Conservation (phyloP, 35 echinoderm and acorn worm genomes). For the Eucidaris tribuloides region DNA sequence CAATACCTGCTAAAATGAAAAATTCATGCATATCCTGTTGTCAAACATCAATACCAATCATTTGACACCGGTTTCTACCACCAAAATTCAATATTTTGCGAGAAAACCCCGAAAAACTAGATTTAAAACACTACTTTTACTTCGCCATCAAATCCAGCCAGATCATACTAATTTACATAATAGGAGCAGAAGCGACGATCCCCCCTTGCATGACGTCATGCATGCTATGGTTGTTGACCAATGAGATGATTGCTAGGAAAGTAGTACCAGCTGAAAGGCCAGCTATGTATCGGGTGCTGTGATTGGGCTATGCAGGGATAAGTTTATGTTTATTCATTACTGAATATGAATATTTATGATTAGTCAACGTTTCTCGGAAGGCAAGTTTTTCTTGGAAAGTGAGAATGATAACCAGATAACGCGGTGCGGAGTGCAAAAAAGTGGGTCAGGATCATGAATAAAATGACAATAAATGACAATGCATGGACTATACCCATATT, state of each 20-base stretch:
- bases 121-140: slow-evolving; percentile 30
- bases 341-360: neutral
- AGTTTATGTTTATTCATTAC: too few relatives aligned
- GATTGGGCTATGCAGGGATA: neutral
- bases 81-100: neutral
- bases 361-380: neutral
- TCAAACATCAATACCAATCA: slow-evolving; percentile 32
- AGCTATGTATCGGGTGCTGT: neutral
- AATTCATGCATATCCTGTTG: neutral
- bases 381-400: neutral
- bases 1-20: slow-evolving; percentile 22
- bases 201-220: slow-evolving; percentile 21
- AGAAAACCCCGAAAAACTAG: slow-evolving; percentile 42
- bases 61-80: neutral
- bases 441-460: too few relatives aligned
- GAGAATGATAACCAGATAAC: too few relatives aligned
- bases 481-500: too few relatives aligned
- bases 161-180: slow-evolving; percentile 53
- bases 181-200: slow-evolving; percentile 7
- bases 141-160: slow-evolving; percentile 3
- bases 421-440: too few relatives aligned
- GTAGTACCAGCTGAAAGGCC: neutral
- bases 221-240: slow-evolving; percentile 14
- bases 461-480: too few relatives aligned
- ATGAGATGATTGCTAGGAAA: neutral